Base-by-base conservation (phyloP, 2,888 invertebrate species). In the Caenorhabditis japonica region DNA sequence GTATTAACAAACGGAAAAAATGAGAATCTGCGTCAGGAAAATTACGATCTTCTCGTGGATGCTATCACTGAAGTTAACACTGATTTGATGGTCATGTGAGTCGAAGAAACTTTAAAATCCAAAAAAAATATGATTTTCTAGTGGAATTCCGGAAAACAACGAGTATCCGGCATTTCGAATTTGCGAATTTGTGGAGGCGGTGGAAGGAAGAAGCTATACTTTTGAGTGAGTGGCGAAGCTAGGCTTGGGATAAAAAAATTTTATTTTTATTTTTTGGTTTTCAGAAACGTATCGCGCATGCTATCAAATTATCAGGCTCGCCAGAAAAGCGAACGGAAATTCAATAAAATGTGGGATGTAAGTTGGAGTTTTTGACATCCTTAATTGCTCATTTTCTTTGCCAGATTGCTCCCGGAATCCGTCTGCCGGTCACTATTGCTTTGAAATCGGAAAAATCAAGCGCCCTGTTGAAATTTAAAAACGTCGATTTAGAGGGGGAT, bases 381-480 rank as follows among this genome's bases (percentile, higher is more conserved):
- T 51, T 27, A 17, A 19, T 3, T 12, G n/a, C n/a, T n/a, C n/a
- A n/a, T n/a, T n/a, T 17, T 34, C 23, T 4, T 13, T 64, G 5
- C 41, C 49, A 76, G 51, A 76, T 78, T 36, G 66, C 61, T 1
- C 75, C 75, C 1, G 75, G 70, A 13, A 34, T 78, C 15, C 34
- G 51, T 10, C 61, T 78, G 0, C 75, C 78, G 0, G 47, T 78
- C 7, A 64, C 68, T 2, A 52, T 78, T 21, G 49, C 64, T 15
- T 21, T 71, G n/a, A 70, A 70, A 41, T 62, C 68, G 4, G 64
- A 61, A 21, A 70, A 62, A 34, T 49, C 66, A 3, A 74, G 53
- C 21, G 58, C 68, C 12, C 46, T 60, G 23, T 34, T 78, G 19
- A 78, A 78, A 19, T 60, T 73, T n/a, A 55, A 47, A 41, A 70